phyloP scores from a whole-genome alignment of 1,140 invertebrate species.

The Drosophila suzukii region DNA sequence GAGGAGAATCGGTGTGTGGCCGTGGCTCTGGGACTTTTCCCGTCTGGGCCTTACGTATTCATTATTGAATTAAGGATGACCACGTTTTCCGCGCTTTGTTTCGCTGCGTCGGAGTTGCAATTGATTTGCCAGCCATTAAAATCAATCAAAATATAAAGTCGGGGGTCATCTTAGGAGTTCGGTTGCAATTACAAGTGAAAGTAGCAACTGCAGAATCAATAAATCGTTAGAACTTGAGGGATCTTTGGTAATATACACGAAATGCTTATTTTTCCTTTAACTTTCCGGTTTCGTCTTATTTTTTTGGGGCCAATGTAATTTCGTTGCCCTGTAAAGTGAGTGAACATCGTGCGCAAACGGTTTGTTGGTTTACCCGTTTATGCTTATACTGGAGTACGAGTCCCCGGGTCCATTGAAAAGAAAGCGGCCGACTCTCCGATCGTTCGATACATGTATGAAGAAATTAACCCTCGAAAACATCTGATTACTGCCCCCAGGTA shows the following conservation, averaged over 20 bases:
- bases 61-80: conserved; percentile 83
- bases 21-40: conserved; percentile 9
- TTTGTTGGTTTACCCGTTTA: conserved; percentile 66
- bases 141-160: conserved; percentile 71
- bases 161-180: conserved; percentile 10
- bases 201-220: conserved; percentile 15
- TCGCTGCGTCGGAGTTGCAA: conserved; percentile 59
- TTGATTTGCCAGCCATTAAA: conserved; percentile 79
- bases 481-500: conserved; percentile 64
- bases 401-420: conserved; percentile 37
- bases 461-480: conserved; percentile 58
- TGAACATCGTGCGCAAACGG: conserved; percentile 67
- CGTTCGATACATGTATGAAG: conserved; percentile 54
- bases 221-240: conserved; percentile 4
- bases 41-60: conserved; percentile 61
- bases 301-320: background rate
- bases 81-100: conserved; percentile 76
- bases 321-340: conserved; percentile 38
- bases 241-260: background rate
- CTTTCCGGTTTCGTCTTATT: background rate
- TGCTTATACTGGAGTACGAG: conserved; percentile 26
- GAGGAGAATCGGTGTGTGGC: conserved; percentile 45
- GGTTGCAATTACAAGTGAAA: conserved; percentile 45
- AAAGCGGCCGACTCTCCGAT: conserved; percentile 52
- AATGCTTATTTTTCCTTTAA: background rate